These are phyloP conservation scores for Andrena fulva DNA, from an alignment of 2,888 invertebrate genomes.

Conservation along the genomic window DNA sequence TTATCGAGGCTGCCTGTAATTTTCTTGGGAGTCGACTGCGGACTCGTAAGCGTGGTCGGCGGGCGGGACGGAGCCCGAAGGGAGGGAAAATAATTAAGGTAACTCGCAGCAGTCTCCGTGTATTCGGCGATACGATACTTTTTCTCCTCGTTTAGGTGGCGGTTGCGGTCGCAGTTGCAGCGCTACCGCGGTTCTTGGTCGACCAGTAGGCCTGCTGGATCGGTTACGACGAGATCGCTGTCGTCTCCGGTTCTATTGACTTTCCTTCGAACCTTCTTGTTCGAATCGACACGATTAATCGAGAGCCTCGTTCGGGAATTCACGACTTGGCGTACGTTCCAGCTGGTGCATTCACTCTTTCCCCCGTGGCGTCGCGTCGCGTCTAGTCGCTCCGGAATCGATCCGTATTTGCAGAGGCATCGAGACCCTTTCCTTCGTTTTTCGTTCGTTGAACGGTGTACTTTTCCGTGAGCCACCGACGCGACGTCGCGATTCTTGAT, in stretches of 20 bases:
- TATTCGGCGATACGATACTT: conserved; percentile 24
- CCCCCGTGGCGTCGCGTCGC: background rate
- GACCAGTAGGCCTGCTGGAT: background rate
- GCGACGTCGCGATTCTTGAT: background rate
- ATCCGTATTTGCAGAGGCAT: conserved; percentile 42
- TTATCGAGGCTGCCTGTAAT: conserved; percentile 73
- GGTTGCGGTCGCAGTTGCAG: background rate
- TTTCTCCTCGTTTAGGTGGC: background rate
- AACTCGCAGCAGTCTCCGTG: conserved; percentile 29
- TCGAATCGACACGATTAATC: conserved; percentile 17
- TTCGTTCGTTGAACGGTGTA: background rate
- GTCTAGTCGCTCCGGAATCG: conserved; percentile 8
- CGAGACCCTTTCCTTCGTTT: background rate
- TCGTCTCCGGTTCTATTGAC: conserved; percentile 31
- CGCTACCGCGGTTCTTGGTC: background rate
- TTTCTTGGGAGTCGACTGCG: conserved; percentile 58
- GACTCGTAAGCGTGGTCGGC: conserved; percentile 27
- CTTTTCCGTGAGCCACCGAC: conserved; percentile 26
- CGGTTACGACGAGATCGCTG: background rate
- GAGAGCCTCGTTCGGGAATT: conserved; percentile 32
- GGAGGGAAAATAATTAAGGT: conserved; percentile 66
- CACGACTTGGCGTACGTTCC: conserved; percentile 13
- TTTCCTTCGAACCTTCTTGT: conserved; percentile 24
- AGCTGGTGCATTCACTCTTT: background rate
- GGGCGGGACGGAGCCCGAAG: conserved; percentile 4